Base-by-base conservation (phyloP, 2,888 invertebrate species). In the Periphyllus acericola region DNA sequence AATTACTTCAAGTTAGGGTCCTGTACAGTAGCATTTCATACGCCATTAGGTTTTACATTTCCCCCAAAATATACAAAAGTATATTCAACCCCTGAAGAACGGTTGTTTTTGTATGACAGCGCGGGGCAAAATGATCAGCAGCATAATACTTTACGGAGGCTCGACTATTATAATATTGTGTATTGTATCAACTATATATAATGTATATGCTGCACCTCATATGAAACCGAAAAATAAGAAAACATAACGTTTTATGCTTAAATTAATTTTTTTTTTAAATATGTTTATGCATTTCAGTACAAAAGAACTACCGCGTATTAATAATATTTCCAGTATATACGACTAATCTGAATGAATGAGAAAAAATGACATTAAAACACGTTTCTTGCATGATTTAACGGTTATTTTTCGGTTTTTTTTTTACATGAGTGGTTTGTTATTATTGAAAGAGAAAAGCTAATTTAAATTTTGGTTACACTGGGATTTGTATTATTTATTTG, bases 381-480 rank as follows among this genome's bases (percentile, higher is more conserved):
- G 87, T 87, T 87, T 75, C 74, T 81, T 21, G 32, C n/a, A 52
- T 74, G 74, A 29, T 74, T 87, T 87, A 81, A 80, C 87, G 81
- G 87, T 80, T 81, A 60, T 87, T 81, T 81, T 78, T 72, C 34
- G n/a, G 52, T 52, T 68, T 46, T 40, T 80, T 80, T 87, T 40
- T 36, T 60, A 80, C 86, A 46, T 79, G 81, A 81, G 80, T 46
- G 66, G 80, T 87, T 81, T 74, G 74, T 81, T 79, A 71, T 87
- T 87, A 87, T 87, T 66, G 60, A 87, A 81, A 80, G 79, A 87
- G 80, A 81, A 81, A 80, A 87, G 87, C 46, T 87, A 87, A 87
- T 87, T 87, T 87, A 87, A 87, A 87, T 78, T 82, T 82, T 46
- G 34, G 76, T 78, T 78, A 85, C 52, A 40, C 74, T 36, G 84